A percentile compares a stretch with the other conserved stretches of the same genome.
These are phyloP conservation scores for Masnerella sp. DNA, from an alignment of 2,888 invertebrate genomes.

Conservation along the genomic window DNA sequence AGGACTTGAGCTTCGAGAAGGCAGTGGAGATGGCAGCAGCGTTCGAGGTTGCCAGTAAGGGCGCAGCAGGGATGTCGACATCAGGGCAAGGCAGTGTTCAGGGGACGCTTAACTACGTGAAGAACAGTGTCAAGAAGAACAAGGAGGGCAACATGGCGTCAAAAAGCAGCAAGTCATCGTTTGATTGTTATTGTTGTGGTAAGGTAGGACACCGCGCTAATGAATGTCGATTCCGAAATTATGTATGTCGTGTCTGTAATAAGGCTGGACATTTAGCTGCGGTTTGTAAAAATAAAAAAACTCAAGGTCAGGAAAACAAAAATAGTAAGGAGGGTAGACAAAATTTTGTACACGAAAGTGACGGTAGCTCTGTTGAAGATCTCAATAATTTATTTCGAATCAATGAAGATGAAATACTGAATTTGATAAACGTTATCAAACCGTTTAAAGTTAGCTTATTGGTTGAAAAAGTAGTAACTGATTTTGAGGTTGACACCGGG, in stretches of 20 bases:
- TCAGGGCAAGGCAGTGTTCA: not conserved
- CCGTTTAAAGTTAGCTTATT: conserved; percentile 19
- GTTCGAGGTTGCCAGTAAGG: conserved; percentile 17
- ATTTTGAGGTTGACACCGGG: conserved; percentile 51
- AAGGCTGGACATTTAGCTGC: conserved; percentile 21
- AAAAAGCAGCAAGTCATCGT: not conserved
- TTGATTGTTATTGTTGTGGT: conserved; percentile 28
- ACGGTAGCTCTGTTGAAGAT: not conserved
- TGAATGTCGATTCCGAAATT: conserved; percentile 23
- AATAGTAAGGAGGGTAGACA: not conserved
- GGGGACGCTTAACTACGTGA: conserved; percentile 13
- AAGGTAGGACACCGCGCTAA: conserved; percentile 14
- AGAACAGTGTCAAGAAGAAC: not conserved
- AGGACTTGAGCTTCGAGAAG: not conserved
- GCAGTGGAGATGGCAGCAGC: conserved; percentile 15
- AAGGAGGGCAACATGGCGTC: not conserved
- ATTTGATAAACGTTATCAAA: conserved; percentile 32
- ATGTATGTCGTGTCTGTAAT: conserved; percentile 20
- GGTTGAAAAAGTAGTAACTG: conserved; percentile 5
- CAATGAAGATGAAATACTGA: conserved; percentile 1
- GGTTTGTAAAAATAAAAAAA: conserved; percentile 8
- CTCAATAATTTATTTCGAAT: conserved; percentile 15
- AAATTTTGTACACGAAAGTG: conserved; percentile 9
- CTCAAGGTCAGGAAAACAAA: not conserved
- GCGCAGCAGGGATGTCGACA: conserved; percentile 14